Evolutionary conservation across 2,797 vertebrate species (phyloP), one percentile per base, ranked within the genome.

Genomic region (Gorsachius magnificus): DNA sequence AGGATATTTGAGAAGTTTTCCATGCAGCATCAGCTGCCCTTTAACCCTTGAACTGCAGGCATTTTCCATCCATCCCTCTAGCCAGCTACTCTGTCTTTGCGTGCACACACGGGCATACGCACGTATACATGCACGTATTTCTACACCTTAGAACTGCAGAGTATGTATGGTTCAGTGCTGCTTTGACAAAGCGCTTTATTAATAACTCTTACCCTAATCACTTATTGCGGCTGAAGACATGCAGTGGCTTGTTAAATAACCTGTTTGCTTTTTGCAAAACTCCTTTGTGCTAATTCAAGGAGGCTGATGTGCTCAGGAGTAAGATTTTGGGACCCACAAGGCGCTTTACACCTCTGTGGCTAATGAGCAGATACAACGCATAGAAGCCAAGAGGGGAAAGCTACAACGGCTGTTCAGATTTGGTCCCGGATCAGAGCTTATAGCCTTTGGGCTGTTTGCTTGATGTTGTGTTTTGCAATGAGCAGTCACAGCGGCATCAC

Each of bases 1-100:
- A 97, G 96, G 96, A 78, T 93, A 92, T 97, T 98, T 94, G 93
- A 95, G 95, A 92, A 95, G 94, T 97, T 98, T 98, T 98, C 97
- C 97, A 95, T 92, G 92, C 88, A 92, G 89, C 96, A 89, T 95
- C 97, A 97, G 96, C 96, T 98, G 94, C 97, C 93, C 94, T 93
- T 97, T 97, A 97, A 97, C 97, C 90, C 95, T 45, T 38, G 81
- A 81, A 72, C 53, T 90, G 46, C 89, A 66, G 24, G n/a, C 56
- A 95, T 81, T 97, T 97, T 98, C 97, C 96, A 97, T 72, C 90
- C 83, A 71, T 13, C 29, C 43, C 28, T 71, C 33, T 19, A 65
- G 71, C 48, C 20, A 74, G 8, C 14, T 53, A 38, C 46, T 26
- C n/a, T 17, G 21, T 41, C 25, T 38, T n/a, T 33, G n/a, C 46